Evolutionary conservation across 2,113 vertebrate species (phyloP).

Genomic region (Crotalus tigris): DNA sequence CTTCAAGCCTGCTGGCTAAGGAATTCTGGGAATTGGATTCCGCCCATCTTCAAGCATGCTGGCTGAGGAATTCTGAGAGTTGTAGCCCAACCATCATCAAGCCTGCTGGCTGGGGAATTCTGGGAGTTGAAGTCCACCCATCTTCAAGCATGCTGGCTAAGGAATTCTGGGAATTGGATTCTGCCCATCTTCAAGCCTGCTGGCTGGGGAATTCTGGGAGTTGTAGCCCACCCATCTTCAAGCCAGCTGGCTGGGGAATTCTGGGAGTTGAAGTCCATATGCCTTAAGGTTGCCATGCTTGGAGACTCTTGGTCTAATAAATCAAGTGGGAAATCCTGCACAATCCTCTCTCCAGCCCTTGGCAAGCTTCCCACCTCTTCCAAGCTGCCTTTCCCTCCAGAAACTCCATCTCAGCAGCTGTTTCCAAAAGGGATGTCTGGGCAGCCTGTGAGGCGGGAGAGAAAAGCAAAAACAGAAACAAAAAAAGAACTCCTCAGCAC

Average conservation of each 20-base stretch:
- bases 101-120: no score
- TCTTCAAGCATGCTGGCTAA: no score
- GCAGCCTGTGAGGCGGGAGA: background rate
- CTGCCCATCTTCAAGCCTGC: no score
- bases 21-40: no score
- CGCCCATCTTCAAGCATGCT: no score
- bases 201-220: background rate
- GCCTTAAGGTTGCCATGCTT: background rate
- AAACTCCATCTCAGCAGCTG: background rate
- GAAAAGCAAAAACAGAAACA: accelerated
- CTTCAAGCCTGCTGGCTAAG: no score
- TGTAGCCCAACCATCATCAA: no score
- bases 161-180: no score
- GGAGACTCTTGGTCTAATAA: background rate
- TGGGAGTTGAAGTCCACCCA: no score
- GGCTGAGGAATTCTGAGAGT: no score
- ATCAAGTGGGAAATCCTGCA: background rate
- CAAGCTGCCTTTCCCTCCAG: background rate
- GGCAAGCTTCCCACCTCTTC: background rate
- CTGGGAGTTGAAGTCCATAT: background rate
- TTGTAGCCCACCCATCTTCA: background rate
- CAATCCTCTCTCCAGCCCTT: background rate
- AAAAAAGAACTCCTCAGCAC: background rate
- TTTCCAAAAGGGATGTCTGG: background rate
- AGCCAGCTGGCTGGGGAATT: background rate